A percentile compares a stretch with the other conserved stretches of the same genome.
Evolutionary conservation across 2,797 vertebrate genomes (phyloP).

Genomic region (Mormyrops boulengeri): DNA sequence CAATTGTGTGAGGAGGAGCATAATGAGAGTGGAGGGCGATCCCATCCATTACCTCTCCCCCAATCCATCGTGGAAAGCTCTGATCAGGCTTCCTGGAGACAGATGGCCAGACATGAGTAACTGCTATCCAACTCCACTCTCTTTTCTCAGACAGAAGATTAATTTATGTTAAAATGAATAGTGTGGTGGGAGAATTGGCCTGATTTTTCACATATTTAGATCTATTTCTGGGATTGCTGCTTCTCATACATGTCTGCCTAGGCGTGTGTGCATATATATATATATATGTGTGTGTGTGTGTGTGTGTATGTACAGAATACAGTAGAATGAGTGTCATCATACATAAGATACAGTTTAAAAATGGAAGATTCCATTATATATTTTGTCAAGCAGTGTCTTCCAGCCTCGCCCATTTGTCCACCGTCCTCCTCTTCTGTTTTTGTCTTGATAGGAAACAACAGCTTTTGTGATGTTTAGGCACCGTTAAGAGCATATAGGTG

Average conservation of each 20-base stretch:
- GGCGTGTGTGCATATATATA: neutral
- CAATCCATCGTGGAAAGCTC: neutral
- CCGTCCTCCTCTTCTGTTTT: neutral
- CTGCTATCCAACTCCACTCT: neutral
- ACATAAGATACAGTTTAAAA: neutral
- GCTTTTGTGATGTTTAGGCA: slow-evolving; percentile 5
- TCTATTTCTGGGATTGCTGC: neutral
- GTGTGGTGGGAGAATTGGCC: neutral
- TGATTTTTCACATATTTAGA: slow-evolving; percentile 3
- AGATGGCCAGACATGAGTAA: slow-evolving; percentile 17
- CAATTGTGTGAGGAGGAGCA: slow-evolving; percentile 23
- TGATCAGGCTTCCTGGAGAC: neutral
- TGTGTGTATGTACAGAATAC: neutral
- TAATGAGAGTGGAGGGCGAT: slow-evolving; percentile 28
- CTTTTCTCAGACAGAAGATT: slow-evolving; percentile 12
- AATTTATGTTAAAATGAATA: slow-evolving; percentile 14
- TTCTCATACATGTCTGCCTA: neutral
- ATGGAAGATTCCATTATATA: neutral
- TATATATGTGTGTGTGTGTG: neutral
- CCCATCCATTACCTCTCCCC: slow-evolving; percentile 31
- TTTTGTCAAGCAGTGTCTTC: neutral
- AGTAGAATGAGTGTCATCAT: neutral
- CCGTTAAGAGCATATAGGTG: neutral
- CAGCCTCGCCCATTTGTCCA: neutral
- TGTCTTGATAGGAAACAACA: neutral